A percentile compares a stretch with the other conserved stretches of the same genome.
Evolutionary conservation across 2,888 invertebrate species (phyloP).

Genomic region (Xanthostigma xanthostigma): DNA sequence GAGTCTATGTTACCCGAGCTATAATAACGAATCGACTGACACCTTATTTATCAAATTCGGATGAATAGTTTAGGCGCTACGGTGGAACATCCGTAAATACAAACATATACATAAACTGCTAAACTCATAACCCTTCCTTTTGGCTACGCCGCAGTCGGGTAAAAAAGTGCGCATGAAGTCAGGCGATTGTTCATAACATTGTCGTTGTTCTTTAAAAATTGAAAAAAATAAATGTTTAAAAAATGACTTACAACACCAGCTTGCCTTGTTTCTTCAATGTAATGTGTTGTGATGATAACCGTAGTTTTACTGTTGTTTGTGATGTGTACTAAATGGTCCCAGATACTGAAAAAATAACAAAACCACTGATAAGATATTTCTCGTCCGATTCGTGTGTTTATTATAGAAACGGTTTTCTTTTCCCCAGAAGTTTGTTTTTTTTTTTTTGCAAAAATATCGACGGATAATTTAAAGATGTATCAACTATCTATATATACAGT

Average conservation of each 20-base stretch:
- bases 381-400: conserved; percentile 2
- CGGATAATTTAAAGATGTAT: neutral
- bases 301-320: conserved; percentile 61
- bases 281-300: conserved; percentile 77
- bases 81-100: no score
- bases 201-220: no score
- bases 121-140: no score
- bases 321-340: conserved; percentile 71
- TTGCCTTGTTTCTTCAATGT: conserved; percentile 75
- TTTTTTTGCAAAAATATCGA: conserved; percentile 1
- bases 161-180: no score
- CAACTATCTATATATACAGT: neutral
- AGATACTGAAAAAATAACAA: conserved; percentile 41
- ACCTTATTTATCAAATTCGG: no score
- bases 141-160: no score
- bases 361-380: neutral
- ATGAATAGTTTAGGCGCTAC: no score
- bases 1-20: no score
- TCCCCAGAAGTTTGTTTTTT: neutral
- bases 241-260: conserved; percentile 52
- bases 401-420: neutral
- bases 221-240: neutral
- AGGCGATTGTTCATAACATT: no score
- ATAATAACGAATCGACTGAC: no score
- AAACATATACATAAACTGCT: no score